Base-by-base conservation (phyloP, 2,113 vertebrate genomes). In the Brachyistius frenatus region DNA sequence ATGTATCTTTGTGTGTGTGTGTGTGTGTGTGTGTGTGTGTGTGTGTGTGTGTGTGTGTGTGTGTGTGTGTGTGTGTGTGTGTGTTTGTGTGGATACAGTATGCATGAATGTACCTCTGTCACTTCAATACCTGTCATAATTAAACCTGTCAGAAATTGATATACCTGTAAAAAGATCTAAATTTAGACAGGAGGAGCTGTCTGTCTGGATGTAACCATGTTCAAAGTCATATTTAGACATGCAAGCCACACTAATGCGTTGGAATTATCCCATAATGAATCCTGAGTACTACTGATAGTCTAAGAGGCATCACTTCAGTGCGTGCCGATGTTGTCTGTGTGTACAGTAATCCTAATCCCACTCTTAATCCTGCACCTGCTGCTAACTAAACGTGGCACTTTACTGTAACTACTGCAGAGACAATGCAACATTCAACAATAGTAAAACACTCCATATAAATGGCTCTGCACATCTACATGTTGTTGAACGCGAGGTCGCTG, bases 211-310 rank as follows among this genome's bases (percentile, higher is more conserved):
- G 72, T 78, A 80, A 75, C 78, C 73, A 57, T 52, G 71, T 78
- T 89, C 76, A 39, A 84, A 76, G 78, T 87, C 75, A 35, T 77
- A 78, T 87, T 88, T 84, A 89, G 80, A 87, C 60, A 70, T 65
- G 56, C 66, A 83, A 86, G 73, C 57, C 74, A 32, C 55, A 35
- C 76, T 91, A 83, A 90, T 92, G 80, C 16, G 16, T 67, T 31
- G 70, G 88, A 91, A 89, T 91, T 88, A 91, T 85, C 62, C 49
- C 41, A 39, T 91, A 85, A 93, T 92, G 80, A 89, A 87, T 78
- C 81, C 84, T 23, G 64, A 85, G 78, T 83, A 78, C 73, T 84
- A 77, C 80, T 88, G 60, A 55, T 57, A 69, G 76, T 69, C 72
- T 57, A 39, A 81, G 53, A 62, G 49, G 47, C 68, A 36, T 76